phyloP scores from a whole-genome alignment of 1,140 invertebrate genomes.

The Psix sp. region DNA sequence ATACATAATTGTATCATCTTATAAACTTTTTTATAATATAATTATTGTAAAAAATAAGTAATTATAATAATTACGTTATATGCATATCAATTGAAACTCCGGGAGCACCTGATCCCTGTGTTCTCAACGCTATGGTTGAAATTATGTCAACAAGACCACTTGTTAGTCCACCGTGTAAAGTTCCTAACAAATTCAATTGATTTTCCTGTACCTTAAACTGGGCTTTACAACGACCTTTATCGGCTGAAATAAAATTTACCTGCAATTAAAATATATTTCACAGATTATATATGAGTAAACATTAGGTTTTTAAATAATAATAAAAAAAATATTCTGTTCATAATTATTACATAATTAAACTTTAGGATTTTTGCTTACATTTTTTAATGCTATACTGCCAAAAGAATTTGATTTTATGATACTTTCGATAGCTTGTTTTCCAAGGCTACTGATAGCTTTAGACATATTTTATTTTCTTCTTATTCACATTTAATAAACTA shows the following conservation, averaged over 20 bases:
- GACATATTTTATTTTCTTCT: too few species aligned
- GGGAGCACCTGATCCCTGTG: constrained; percentile 79
- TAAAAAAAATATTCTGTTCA: background rate
- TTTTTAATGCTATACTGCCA: constrained; percentile 34
- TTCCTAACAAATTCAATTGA: constrained; percentile 85
- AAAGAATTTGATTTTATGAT: constrained; percentile 33
- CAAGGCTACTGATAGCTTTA: constrained; percentile 13
- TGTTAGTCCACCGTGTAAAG: constrained; percentile 90
- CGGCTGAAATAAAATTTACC: constrained; percentile 83
- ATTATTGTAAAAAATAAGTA: background rate
- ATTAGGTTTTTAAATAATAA: background rate
- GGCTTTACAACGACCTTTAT: constrained; percentile 82
- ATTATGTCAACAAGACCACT: constrained; percentile 89
- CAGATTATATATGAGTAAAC: background rate
- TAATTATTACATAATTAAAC: background rate
- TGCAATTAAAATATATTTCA: constrained; percentile 70
- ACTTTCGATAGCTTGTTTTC: constrained; percentile 36
- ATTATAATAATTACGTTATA: constrained; percentile 78
- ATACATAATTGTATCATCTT: too few species aligned
- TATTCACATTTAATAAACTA: too few species aligned
- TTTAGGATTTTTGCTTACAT: constrained; percentile 21
- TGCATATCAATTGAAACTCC: constrained; percentile 87
- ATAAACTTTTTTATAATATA: background rate
- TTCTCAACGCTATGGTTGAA: constrained; percentile 88
- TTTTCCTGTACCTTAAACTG: constrained; percentile 87